Evolutionary conservation across 92 coral and sea anemone genomes (phyloP), one percentile per base, ranked within the genome.

Genomic region (Heliopora coerulea): DNA sequence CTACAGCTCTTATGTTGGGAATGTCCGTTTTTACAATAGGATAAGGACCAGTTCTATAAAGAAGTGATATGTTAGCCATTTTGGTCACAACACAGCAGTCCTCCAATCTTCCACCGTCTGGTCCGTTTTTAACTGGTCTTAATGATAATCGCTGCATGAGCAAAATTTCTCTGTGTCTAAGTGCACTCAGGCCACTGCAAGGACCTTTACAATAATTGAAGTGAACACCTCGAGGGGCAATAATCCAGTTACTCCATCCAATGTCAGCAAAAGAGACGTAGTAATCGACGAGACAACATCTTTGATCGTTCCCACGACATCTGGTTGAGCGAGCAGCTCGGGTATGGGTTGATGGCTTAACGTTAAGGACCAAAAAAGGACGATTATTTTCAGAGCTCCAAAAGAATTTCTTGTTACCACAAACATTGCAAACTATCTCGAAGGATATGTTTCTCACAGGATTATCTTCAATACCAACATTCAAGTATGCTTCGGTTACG

Each of bases 61-160:
- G 1, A 31, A 56, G 30, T 23, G 61, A 56, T 3, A 56, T 31
- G 33, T 31, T 56, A 8, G 61, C 3, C 61, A 56, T 56, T 23
- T 56, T 56, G 28, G 61, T 56, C 30, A 56, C 61, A 17, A 56
- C 33, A 56, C 61, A 56, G 30, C 61, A 56, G 1, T 29, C 30
- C 18, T 56, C n/a, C n/a, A n/a, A n/a, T n/a, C n/a, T n/a, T n/a
- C n/a, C n/a, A n/a, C n/a, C n/a, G n/a, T n/a, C n/a, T n/a, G n/a
- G n/a, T n/a, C n/a, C n/a, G n/a, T n/a, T n/a, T n/a, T n/a, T n/a
- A n/a, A n/a, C n/a, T n/a, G n/a, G n/a, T n/a, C n/a, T n/a, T n/a
- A n/a, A n/a, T n/a, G n/a, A n/a, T n/a, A n/a, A n/a, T n/a, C n/a
- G n/a, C n/a, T n/a, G n/a, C n/a, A n/a, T n/a, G n/a, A n/a, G n/a